These are phyloP conservation scores for Drosophila prostipennis DNA, from an alignment of 2,888 invertebrate genomes.

Conservation along the genomic window DNA sequence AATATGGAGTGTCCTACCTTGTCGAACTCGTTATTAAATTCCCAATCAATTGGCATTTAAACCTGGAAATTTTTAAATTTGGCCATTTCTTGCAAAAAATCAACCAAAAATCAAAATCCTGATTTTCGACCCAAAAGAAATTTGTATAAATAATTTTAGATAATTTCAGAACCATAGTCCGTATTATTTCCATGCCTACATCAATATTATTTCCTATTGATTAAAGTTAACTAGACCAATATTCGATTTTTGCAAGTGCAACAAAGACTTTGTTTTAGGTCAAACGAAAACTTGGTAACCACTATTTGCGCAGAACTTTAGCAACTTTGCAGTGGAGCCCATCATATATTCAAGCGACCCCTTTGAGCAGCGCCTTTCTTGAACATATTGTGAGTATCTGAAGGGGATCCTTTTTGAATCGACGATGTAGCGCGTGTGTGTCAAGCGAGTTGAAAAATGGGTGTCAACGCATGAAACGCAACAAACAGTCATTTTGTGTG, in stretches of 20 bases:
- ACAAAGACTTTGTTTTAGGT: background rate
- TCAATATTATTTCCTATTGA: background rate
- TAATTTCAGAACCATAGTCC: too few relatives aligned
- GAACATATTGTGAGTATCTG: slow-evolving; percentile 2
- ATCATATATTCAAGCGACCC: background rate
- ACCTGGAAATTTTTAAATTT: too few relatives aligned
- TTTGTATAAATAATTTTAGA: too few relatives aligned
- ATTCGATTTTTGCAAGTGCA: background rate
- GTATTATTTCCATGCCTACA: background rate
- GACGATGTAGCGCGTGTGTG: slow-evolving; percentile 18
- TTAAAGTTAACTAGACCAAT: background rate
- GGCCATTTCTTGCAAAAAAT: too few relatives aligned
- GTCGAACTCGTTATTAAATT: too few relatives aligned
- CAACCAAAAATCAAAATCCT: too few relatives aligned
- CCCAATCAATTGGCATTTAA: too few relatives aligned
- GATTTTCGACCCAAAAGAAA: too few relatives aligned
- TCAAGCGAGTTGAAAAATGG: slow-evolving; percentile 59
- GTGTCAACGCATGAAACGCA: slow-evolving; percentile 72
- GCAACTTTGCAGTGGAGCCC: background rate
- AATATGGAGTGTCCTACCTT: too few relatives aligned
- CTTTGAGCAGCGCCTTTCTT: background rate
- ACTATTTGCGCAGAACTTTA: background rate
- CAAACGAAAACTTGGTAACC: background rate
- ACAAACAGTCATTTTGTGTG: slow-evolving; percentile 67
- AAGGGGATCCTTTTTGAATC: slow-evolving; percentile 10